Evolutionary conservation across 2,113 vertebrate genomes (phyloP), one percentile per base, ranked within the genome.

Genomic region (Corythaixoides concolor): DNA sequence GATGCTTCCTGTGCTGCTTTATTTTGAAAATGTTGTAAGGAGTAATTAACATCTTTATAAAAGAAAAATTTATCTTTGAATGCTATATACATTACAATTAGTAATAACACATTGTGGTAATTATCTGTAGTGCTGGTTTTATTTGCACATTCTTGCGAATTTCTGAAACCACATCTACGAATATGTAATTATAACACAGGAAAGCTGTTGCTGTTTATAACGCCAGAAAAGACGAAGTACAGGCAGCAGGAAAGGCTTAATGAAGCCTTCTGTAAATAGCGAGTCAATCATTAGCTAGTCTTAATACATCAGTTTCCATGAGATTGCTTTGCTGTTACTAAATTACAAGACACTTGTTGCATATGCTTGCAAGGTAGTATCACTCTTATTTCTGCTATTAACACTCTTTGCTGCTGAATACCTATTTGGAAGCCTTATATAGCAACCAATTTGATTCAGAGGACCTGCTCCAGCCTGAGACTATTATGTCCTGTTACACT

Each of bases 201-300:
- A 92, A 84, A 86, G 33, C 58, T 88, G 52, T 49, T 30, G 20
- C 43, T 79, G 10, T 70, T 93, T 50, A 9, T 60, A 80, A 59
- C 0, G 3, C 66, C 45, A 53, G 62, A 75, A 94, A 79, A 94
- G 55, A 50, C 2, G 23, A 93, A 93, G 72, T 78, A 67, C 69
- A 26, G 86, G 49, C 39, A 85, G 62, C n/a, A 33, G 73, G n/a
- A 87, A 72, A 79, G 73, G 53, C 52, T 84, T 76, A 89, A 68
- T 87, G 90, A 88, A 90, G 24, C 77, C 58, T 56, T 86, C 74
- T 82, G 96, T 75, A 94, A 96, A 95, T n/a, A 93, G 39, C 9
- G 2, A 92, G 86, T 95, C 73, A 89, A 81, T 90, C 84, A 95
- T 97, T 95, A 96, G 15, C 86, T 70, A 33, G 33, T 88, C 33